Evolutionary conservation across 2,113 vertebrate genomes (phyloP), one percentile per base, ranked within the genome.

Genomic region (Cisticola juncidis): DNA sequence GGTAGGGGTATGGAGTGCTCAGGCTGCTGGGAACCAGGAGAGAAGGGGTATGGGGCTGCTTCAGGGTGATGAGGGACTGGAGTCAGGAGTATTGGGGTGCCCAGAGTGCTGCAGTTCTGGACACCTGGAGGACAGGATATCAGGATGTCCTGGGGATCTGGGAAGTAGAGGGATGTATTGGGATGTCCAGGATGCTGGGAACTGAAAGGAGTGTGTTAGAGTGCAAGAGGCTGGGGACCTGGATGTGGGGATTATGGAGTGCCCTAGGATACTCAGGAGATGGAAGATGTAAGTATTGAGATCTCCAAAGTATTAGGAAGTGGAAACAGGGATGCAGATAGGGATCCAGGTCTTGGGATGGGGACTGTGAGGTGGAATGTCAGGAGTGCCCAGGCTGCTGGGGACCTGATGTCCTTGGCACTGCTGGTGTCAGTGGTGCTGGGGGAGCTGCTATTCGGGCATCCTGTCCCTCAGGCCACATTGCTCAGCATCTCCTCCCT

Each of bases 381-480:
- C 4, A 14, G 26, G 15, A 6, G 8, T 69, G 35, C 47, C 22
- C 62, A 36, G 26, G 35, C 48, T 70, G 48, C 15, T 35, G 40
- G 54, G 22, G 11, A 26, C 17, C 10, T 13, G 61, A 33, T 36
- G 36, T 48, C 54, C 45, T 14, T 14, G 47, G 48, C 9, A 6
- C 22, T 36, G 20, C 29, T 20, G 29, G 16, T 35, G 35, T 40
- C 16, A 7, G 8, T 4, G 23, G 9, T 76, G 60, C 51, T n/a
- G 40, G 18, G n/a, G 14, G 2, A 1, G 2, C 36, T 31, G 82
- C 15, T 54, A 4, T 80, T 72, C 0, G 1, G 51, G 29, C 64
- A 47, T 33, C 29, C 57, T 2, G 0, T 61, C 48, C 29, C 22
- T 77, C 12, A 6, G 10, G 12, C 28, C 8, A 1, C 40, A 1